Evolutionary conservation across 2,888 invertebrate genomes (phyloP).

Genomic region (Schrankia costaestrigalis): DNA sequence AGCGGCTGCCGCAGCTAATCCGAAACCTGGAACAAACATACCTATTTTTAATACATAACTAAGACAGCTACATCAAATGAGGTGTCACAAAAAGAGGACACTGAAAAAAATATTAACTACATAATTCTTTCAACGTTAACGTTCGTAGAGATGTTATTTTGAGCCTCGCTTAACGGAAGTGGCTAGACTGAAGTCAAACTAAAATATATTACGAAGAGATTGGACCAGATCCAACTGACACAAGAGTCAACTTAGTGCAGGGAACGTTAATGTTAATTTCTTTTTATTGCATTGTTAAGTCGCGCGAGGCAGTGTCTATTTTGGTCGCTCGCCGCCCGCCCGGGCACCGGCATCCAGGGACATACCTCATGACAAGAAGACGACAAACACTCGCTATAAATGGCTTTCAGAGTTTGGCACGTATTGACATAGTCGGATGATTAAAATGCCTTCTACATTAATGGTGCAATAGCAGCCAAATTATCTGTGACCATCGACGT

Average conservation of each 20-base stretch:
- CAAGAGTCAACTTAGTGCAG: slow-evolving; percentile 75
- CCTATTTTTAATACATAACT: slow-evolving; percentile 32
- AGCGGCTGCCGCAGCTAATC: slow-evolving; percentile 76
- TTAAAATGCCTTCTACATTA: slow-evolving; percentile 36
- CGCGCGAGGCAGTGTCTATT: slow-evolving; percentile 72
- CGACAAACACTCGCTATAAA: slow-evolving; percentile 75
- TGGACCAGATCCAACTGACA: slow-evolving; percentile 77
- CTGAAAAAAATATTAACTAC: slow-evolving; percentile 39
- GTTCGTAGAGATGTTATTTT: slow-evolving; percentile 60
- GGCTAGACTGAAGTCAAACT: slow-evolving; percentile 60
- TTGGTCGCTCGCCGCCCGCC: slow-evolving; percentile 71
- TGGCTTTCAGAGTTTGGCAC: slow-evolving; percentile 67
- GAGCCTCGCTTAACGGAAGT: slow-evolving; percentile 71
- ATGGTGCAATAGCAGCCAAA: slow-evolving; percentile 28
- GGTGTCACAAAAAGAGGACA: slow-evolving; percentile 44
- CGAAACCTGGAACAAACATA: slow-evolving; percentile 68
- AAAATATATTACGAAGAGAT: slow-evolving; percentile 65
- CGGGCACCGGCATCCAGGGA: slow-evolving; percentile 70
- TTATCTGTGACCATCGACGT: too few relatives aligned
- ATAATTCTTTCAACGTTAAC: slow-evolving; percentile 54
- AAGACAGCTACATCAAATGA: slow-evolving; percentile 25
- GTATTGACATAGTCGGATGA: slow-evolving; percentile 30
- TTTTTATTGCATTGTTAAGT: slow-evolving; percentile 81
- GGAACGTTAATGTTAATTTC: slow-evolving; percentile 76
- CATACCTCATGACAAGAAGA: slow-evolving; percentile 71